phyloP scores from a whole-genome alignment of 2,888 invertebrate species.

The Scaptomyza parva region DNA sequence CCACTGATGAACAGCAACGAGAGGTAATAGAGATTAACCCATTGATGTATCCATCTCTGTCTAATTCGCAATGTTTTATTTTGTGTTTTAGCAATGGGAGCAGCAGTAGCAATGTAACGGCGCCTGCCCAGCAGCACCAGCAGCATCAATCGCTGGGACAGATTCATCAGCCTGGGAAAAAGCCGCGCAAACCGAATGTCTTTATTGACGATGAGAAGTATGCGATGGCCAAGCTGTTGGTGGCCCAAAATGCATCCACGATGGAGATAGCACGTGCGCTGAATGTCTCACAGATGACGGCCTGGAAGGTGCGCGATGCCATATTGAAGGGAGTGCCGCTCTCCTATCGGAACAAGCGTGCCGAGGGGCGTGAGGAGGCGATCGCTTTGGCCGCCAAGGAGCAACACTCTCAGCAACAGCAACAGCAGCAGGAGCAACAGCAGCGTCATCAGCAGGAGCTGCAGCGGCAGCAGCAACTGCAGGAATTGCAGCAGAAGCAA shows the following conservation, averaged over 20 bases:
- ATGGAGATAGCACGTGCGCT: constrained; percentile 84
- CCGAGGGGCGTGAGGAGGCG: constrained; percentile 59
- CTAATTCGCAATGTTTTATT: not conserved
- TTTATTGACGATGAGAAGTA: constrained; percentile 84
- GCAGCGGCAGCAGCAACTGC: constrained; percentile 49
- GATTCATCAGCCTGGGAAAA: constrained; percentile 70
- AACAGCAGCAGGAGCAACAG: constrained; percentile 55
- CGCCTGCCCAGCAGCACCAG: constrained; percentile 30
- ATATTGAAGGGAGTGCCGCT: constrained; percentile 84
- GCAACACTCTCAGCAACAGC: constrained; percentile 48
- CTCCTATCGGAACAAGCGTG: constrained; percentile 83
- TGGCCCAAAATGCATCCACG: constrained; percentile 83
- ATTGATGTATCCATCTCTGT: not conserved
- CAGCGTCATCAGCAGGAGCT: constrained; percentile 41
- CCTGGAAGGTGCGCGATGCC: constrained; percentile 84
- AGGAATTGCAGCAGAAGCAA: constrained; percentile 48
- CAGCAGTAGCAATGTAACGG: constrained; percentile 56
- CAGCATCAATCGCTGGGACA: constrained; percentile 27
- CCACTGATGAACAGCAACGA: constrained; percentile 74
- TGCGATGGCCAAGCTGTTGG: constrained; percentile 83
- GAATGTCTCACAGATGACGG: constrained; percentile 85
- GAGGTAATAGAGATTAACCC: constrained; percentile 59
- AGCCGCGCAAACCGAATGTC: constrained; percentile 84
- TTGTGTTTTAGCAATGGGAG: constrained; percentile 62
- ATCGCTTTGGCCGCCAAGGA: constrained; percentile 43